phyloP scores from a whole-genome alignment of 2,888 invertebrate species.

The Aspidiotus rigidus region DNA sequence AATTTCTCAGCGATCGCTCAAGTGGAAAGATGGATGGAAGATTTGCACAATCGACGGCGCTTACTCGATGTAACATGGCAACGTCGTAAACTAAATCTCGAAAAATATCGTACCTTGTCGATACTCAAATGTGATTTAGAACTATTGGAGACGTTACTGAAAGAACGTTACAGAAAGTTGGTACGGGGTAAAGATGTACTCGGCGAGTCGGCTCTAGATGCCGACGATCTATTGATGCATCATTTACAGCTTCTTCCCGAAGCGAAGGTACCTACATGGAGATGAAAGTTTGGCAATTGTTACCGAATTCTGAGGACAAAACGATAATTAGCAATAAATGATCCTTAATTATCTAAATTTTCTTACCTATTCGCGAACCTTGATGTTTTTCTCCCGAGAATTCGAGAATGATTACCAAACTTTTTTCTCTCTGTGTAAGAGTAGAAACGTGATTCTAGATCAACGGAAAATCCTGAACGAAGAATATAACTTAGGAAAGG shows the following conservation, averaged over 20 bases:
- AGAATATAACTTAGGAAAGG: no score
- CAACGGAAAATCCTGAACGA: no score
- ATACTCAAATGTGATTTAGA: conserved; percentile 62
- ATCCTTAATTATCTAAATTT: no score
- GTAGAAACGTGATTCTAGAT: no score
- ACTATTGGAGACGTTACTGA: conserved; percentile 53
- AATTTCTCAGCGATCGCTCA: conserved; percentile 51
- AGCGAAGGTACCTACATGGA: conserved; percentile 50
- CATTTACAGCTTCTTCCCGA: conserved; percentile 60
- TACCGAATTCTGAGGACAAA: no score
- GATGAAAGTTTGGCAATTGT: no score
- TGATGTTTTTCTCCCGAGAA: no score
- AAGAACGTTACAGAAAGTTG: conserved; percentile 50
- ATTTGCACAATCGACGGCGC: conserved; percentile 63
- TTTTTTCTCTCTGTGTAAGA: no score
- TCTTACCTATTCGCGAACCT: no score
- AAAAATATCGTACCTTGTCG: conserved; percentile 66
- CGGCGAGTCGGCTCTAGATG: conserved; percentile 62
- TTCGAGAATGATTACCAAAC: no score
- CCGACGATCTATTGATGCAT: conserved; percentile 58
- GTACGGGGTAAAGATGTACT: conserved; percentile 51
- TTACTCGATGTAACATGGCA: conserved; percentile 60
- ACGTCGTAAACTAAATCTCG: conserved; percentile 61
- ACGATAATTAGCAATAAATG: no score
- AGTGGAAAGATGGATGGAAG: conserved; percentile 66